Percentiles rank a stretch among this genome's conserved stretches.
Conservation (phyloP, 2,888 invertebrate species). For the Pollenia angustigena region DNA sequence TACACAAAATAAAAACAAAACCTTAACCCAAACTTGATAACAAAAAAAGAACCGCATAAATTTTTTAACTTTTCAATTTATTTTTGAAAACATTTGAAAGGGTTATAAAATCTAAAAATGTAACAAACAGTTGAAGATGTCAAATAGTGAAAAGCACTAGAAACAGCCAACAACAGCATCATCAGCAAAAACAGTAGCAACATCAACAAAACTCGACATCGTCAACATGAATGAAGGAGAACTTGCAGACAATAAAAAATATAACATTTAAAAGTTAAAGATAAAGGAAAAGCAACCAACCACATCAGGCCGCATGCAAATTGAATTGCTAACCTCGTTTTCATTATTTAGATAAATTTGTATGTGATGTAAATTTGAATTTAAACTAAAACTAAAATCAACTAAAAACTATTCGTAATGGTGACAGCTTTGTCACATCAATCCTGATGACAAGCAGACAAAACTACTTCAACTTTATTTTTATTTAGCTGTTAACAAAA, state of each 20-base stretch:
- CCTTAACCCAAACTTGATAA: conserved; percentile 2
- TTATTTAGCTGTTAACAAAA: background rate
- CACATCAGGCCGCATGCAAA: conserved; percentile 47
- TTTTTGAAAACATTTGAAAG: background rate
- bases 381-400: conserved; percentile 27
- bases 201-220: conserved; percentile 3
- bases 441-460: conserved; percentile 36
- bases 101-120: conserved; percentile 2
- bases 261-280: conserved; percentile 1
- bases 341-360: conserved; percentile 47
- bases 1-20: background rate
- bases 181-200: background rate
- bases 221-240: background rate
- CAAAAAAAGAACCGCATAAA: background rate
- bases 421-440: conserved; percentile 39
- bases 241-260: background rate
- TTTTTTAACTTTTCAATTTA: conserved; percentile 1
- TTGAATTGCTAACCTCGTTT: conserved; percentile 49
- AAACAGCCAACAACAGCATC: background rate
- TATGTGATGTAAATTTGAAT: conserved; percentile 6
- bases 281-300: conserved; percentile 9
- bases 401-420: conserved; percentile 23
- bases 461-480: conserved; percentile 15
- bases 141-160: background rate
- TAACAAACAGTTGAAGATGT: conserved; percentile 18